phyloP scores from a whole-genome alignment of 1,140 invertebrate genomes.

The Danaus plexippus region DNA sequence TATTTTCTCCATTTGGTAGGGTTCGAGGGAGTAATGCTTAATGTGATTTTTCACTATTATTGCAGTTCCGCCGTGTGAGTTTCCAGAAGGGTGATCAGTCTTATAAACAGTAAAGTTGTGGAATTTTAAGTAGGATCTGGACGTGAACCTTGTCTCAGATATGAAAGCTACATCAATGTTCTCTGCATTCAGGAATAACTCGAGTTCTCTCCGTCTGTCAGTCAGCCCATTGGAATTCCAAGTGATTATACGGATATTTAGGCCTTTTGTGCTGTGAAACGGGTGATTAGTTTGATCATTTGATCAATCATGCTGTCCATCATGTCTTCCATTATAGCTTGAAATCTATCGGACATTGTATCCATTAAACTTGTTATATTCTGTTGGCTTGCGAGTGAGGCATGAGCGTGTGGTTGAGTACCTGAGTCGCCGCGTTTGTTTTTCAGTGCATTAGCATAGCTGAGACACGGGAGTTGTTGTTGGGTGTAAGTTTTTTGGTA shows the following conservation, averaged over 20 bases:
- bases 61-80: conserved; percentile 18
- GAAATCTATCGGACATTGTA: too few species aligned
- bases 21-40: conserved; percentile 16
- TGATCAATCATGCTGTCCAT: conserved; percentile 6
- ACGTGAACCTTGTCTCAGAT: conserved; percentile 21
- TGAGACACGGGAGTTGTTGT: too few species aligned
- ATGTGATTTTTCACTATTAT: conserved; percentile 17
- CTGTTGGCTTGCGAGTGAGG: too few species aligned
- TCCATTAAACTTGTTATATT: too few species aligned
- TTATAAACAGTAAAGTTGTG: conserved; percentile 15
- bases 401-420: too few species aligned
- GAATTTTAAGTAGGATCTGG: conserved; percentile 10
- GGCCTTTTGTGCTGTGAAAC: neutral
- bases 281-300: conserved; percentile 5
- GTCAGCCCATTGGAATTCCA: conserved; percentile 8
- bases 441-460: too few species aligned
- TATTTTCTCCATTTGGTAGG: conserved; percentile 9
- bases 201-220: conserved; percentile 6
- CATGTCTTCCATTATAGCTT: conserved; percentile 2
- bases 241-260: too few species aligned
- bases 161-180: conserved; percentile 16
- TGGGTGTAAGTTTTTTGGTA: too few species aligned
- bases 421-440: too few species aligned
- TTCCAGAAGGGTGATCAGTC: conserved; percentile 18
- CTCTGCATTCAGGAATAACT: conserved; percentile 16